phyloP scores from a whole-genome alignment of 2,113 vertebrate genomes.

The Symphodus melops region DNA sequence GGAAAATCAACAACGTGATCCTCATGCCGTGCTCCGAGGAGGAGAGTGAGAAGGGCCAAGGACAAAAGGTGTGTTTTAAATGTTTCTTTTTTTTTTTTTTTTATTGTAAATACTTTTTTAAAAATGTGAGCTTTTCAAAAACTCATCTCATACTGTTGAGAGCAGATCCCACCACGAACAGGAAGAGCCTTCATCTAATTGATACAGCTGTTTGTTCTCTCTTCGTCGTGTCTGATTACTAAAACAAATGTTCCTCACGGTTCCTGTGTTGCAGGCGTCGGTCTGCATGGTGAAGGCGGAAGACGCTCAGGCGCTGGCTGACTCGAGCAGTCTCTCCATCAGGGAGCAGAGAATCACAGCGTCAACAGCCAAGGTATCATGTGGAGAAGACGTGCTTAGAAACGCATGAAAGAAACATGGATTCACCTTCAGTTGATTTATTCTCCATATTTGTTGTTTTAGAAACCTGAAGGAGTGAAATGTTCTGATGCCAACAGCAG shows the following conservation, averaged over 20 bases:
- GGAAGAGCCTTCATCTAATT: too few relatives aligned
- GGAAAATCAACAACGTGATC: conserved; percentile 74
- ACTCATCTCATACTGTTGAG: too few relatives aligned
- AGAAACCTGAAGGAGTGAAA: conserved; percentile 39
- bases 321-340: conserved; percentile 55
- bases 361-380: conserved; percentile 54
- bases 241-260: not conserved
- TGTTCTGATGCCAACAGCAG: conserved; percentile 33
- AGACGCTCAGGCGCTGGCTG: conserved; percentile 60
- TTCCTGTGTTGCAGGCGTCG: conserved; percentile 60
- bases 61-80: conserved; percentile 57
- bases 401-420: too few relatives aligned
- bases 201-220: too few relatives aligned
- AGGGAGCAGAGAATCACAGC: conserved; percentile 60
- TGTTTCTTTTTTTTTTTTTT: not conserved
- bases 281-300: conserved; percentile 70
- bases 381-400: not conserved
- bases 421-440: too few relatives aligned
- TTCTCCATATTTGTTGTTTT: not conserved
- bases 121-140: too few relatives aligned
- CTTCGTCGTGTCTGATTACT: too few relatives aligned
- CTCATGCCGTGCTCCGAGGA: conserved; percentile 56
- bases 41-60: conserved; percentile 36
- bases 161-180: too few relatives aligned
- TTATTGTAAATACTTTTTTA: not conserved